Evolutionary conservation across 1,140 invertebrate species (phyloP), one percentile per base, ranked within the genome.

Genomic region (Drosophila trapezifrons): DNA sequence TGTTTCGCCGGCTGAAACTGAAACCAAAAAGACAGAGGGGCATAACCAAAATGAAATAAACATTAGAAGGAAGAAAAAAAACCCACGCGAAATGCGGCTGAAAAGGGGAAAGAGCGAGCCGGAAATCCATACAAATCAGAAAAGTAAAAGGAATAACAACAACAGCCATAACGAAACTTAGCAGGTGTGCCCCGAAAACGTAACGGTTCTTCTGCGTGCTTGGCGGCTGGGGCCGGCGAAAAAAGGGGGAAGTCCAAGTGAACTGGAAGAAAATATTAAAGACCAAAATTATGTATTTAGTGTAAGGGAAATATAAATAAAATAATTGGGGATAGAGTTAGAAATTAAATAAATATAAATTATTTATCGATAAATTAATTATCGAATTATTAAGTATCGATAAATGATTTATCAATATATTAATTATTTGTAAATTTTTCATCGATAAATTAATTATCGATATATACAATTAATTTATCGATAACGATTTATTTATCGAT

Each of bases 61-160:
- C 74, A 60, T 78, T 71, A 78, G 75, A 71, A 69, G 42, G 35
- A 45, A 71, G 51, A 64, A 67, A 25, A 45, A 69, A 55, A 57
- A n/a, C 37, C 55, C 35, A 65, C 40, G 57, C 40, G 42, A 64
- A 72, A 54, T 29, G 57, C 42, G 15, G 27, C 9, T 35, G 45
- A 27, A 18, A 10, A 60, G 46, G 49, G 40, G 40, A 47, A 56
- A 72, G 20, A 42, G 38, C 72, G 22, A 37, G 32, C 55, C 55
- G 73, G 73, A 77, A 77, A 77, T 77, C 75, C 75, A 77, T 77
- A 77, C 75, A 77, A 77, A 77, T 77, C 74, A 77, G 65, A 77
- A 76, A 67, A 66, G 63, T 58, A 59, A 66, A 76, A 52, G 62
- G 38, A 67, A 67, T 57, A 56, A 66, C 37, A 57, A 70, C 27